Conservation (phyloP, 37 sponge, comb jelly and placozoan genomes). For the Hexactinellida sp. region DNA sequence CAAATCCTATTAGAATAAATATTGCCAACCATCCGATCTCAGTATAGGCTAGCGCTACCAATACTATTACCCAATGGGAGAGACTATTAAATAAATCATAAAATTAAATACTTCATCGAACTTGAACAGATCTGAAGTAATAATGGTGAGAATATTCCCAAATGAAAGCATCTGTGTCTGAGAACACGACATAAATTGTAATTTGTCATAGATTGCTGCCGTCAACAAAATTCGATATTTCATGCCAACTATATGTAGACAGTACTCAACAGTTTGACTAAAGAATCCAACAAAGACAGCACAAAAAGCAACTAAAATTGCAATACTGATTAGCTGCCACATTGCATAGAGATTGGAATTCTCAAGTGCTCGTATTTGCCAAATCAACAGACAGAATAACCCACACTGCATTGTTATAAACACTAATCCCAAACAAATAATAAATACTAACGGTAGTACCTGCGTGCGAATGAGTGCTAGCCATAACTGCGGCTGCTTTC, state of each 20-base stretch:
- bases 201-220: neutral
- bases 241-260: neutral
- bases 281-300: too few species aligned
- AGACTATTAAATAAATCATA: neutral
- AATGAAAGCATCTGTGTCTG: neutral
- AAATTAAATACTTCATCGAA: neutral
- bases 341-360: too few species aligned
- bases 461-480: too few species aligned
- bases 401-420: too few species aligned
- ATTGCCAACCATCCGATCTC: neutral
- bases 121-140: neutral
- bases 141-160: neutral
- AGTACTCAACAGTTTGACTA: neutral
- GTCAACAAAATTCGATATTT: neutral
- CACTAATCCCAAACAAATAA: too few species aligned
- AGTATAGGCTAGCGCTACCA: neutral
- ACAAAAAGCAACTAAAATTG: too few species aligned
- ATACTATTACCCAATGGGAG: neutral
- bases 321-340: too few species aligned
- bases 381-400: too few species aligned
- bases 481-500: too few species aligned
- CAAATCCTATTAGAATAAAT: neutral
- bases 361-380: too few species aligned
- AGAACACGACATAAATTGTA: neutral
- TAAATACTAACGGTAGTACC: too few species aligned